Base-by-base conservation (phyloP, 2,888 invertebrate species). In the Hemistola chrysoprasaria region DNA sequence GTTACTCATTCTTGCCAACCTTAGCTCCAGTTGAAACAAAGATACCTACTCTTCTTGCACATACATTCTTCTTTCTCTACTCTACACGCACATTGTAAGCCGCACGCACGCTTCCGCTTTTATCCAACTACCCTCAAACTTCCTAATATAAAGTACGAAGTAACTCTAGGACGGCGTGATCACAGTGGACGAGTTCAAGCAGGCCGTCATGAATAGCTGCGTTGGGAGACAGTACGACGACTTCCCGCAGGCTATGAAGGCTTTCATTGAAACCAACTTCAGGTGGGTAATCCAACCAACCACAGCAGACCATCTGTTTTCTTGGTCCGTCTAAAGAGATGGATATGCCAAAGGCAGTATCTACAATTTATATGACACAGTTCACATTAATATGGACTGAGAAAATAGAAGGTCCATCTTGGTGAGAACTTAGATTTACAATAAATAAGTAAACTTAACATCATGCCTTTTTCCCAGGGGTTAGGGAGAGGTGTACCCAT, bases 161-260 rank as follows among this genome's bases (percentile, higher is more conserved):
- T 50, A 59, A 3, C 79, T 78, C 43, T 86, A 95, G 95, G 95
- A 95, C 71, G 95, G 95, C 28, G 92, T 92, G 70, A 94, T 96
- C 58, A 93, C 95, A 2, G 93, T 93, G 39, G 94, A 94, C 1
- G 95, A 96, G 71, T 95, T 95, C 82, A 95, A 95, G 71, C 75
- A 72, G 59, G 95, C 95, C 0, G 95, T 96, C 0, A 92, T 95
- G 74, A 94, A 93, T 71, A 94, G 93, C 56, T 95, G 95, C 67
- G 90, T 95, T 10, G 95, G 95, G 2, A 91, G 93, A 62, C 90
- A 91, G 49, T 95, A 94, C 67, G 92, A 92, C 6, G 94, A 95
- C 45, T 95, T 96, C 66, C 95, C 95, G 0, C 94, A 95, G 78
- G 95, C 95, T 2, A 94, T 95, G 94, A 95, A 93, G 68, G 94